A percentile compares a stretch with the other conserved stretches of the same genome.
These are phyloP conservation scores for Nothocercus nigrocapillus DNA, from an alignment of 2,113 vertebrate species.

Conservation along the genomic window DNA sequence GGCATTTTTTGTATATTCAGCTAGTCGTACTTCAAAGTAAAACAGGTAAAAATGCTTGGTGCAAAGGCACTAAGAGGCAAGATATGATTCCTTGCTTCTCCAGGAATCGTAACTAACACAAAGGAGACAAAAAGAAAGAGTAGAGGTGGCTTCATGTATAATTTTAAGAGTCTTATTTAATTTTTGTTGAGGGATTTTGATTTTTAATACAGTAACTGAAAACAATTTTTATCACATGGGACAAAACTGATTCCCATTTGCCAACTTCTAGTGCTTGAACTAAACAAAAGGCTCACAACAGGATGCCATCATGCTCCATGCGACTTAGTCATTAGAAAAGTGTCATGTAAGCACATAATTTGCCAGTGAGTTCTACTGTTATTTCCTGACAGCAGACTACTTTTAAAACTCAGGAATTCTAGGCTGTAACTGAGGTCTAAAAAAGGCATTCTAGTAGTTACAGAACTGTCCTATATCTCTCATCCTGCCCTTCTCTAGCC, in stretches of 20 bases:
- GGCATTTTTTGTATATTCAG: not conserved
- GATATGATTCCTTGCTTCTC: not conserved
- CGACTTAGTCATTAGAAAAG: not conserved
- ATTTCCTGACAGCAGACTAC: not conserved
- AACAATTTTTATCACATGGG: fast-evolving
- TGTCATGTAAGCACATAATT: not conserved
- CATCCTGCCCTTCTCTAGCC: not conserved
- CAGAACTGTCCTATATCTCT: not conserved
- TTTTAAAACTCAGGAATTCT: not conserved
- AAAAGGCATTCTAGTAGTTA: not conserved
- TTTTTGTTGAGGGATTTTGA: not conserved
- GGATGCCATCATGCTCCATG: not conserved
- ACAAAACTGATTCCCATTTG: not conserved
- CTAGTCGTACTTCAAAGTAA: not conserved
- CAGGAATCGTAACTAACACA: not conserved
- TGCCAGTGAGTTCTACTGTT: not conserved
- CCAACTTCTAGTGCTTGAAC: not conserved
- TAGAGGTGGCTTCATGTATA: not conserved
- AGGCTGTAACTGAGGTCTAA: not conserved
- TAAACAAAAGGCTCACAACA: not conserved
- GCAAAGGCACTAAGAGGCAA: not conserved
- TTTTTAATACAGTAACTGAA: not conserved
- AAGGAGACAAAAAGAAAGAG: not conserved
- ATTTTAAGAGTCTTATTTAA: not conserved
- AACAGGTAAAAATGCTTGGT: not conserved